Conservation (phyloP, 1,140 invertebrate species). For the Plutomurus gul region DNA sequence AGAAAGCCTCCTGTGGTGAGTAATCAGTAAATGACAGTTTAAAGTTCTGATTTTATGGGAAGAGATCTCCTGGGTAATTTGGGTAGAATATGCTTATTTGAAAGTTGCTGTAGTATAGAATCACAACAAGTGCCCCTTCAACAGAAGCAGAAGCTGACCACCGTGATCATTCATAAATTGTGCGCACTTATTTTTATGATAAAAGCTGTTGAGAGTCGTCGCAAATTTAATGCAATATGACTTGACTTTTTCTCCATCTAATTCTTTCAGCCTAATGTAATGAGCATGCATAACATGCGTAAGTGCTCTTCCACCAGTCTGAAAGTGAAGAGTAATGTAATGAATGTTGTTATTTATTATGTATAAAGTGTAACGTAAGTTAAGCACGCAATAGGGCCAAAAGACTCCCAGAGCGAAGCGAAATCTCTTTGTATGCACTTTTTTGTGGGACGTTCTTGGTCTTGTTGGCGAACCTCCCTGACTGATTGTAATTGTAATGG, state of each 20-base stretch:
- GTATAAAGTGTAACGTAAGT: neutral
- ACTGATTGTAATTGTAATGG: neutral
- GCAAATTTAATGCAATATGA: no score
- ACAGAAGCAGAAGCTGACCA: no score
- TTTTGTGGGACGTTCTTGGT: neutral
- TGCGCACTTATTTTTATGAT: no score
- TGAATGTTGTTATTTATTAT: neutral
- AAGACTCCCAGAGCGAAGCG: neutral
- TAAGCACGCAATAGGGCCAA: neutral
- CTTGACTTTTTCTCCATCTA: no score
- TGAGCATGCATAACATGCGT: no score
- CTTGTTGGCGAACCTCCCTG: neutral
- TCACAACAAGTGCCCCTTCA: no score
- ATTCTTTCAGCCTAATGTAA: no score
- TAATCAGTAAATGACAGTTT: constrained; percentile 2
- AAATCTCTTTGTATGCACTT: constrained; percentile 9
- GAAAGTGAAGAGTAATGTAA: neutral
- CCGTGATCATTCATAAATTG: no score
- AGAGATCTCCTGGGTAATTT: neutral
- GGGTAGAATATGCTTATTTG: neutral
- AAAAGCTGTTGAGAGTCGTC: no score
- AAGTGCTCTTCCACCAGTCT: neutral
- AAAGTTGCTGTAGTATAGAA: no score
- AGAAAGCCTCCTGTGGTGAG: neutral
- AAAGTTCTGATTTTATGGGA: neutral